Evolutionary conservation across 1,140 invertebrate species (phyloP).

Genomic region (Diplogasteroides magnus): DNA sequence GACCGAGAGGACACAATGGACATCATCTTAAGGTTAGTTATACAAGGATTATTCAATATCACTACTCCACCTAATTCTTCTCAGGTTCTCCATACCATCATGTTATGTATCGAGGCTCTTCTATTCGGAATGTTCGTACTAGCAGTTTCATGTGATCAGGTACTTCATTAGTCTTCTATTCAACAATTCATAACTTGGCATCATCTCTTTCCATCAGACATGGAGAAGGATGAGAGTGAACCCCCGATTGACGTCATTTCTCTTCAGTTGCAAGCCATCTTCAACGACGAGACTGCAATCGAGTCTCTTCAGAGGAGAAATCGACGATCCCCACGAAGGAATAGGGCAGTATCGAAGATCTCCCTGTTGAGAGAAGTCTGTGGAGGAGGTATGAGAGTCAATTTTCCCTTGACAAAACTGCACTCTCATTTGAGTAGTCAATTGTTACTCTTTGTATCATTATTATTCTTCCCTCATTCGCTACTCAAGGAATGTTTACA

Average conservation of each 20-base stretch:
- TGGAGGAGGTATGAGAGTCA: conserved; percentile 60
- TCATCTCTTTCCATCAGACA: background rate
- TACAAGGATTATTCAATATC: conserved; percentile 23
- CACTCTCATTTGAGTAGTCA: background rate
- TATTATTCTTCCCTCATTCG: too few species aligned
- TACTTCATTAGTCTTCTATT: conserved; percentile 58
- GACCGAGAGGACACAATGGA: conserved; percentile 68
- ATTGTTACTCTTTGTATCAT: too few species aligned
- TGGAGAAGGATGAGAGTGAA: background rate
- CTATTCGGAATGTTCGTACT: conserved; percentile 83
- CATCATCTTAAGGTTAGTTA: conserved; percentile 45
- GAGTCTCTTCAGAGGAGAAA: conserved; percentile 72
- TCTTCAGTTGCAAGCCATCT: conserved; percentile 63
- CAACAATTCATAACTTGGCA: background rate
- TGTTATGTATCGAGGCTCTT: conserved; percentile 74
- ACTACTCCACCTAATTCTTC: background rate
- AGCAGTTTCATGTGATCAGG: conserved; percentile 81
- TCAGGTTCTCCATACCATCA: conserved; percentile 76
- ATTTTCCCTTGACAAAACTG: too few species aligned
- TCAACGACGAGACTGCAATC: conserved; percentile 74
- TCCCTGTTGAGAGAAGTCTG: conserved; percentile 73
- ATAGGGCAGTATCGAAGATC: conserved; percentile 65
- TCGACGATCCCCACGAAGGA: conserved; percentile 59
- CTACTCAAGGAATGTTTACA: too few species aligned
- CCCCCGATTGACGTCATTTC: background rate